These are phyloP conservation scores for Actinia equina DNA, from an alignment of 64 coral and sea anemone genomes.

Conservation along the genomic window DNA sequence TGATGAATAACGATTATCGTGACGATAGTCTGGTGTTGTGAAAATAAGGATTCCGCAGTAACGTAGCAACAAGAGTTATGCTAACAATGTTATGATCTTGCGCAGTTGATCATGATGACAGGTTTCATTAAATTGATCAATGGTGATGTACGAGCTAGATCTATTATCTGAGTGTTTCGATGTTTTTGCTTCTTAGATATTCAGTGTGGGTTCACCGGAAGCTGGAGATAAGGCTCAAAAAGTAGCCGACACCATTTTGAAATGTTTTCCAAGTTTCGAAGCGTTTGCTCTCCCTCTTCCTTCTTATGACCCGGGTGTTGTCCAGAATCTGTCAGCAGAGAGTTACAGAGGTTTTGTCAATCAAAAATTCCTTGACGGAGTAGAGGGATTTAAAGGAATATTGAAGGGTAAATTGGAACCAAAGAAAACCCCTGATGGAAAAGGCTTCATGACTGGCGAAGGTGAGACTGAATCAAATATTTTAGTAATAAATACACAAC, in stretches of 20 bases:
- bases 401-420: conserved; percentile 13
- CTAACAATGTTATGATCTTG: no score
- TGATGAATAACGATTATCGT: no score
- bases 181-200: background rate
- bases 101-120: background rate
- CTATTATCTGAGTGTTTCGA: background rate
- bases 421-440: conserved; percentile 31
- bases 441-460: conserved; percentile 42
- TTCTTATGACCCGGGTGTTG: conserved; percentile 8
- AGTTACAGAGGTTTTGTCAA: background rate
- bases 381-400: conserved; percentile 16
- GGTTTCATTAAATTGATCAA: background rate
- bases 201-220: background rate
- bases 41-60: no score
- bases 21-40: no score
- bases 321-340: background rate
- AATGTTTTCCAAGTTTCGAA: conserved; percentile 36
- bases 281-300: conserved; percentile 37
- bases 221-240: background rate
- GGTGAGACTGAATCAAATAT: background rate
- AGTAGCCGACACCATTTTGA: conserved; percentile 22
- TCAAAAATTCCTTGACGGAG: background rate
- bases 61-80: background rate
- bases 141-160: background rate
- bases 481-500: no score